Evolutionary conservation across 2,797 vertebrate genomes (phyloP).

Genomic region (Sebastes wilsoni): DNA sequence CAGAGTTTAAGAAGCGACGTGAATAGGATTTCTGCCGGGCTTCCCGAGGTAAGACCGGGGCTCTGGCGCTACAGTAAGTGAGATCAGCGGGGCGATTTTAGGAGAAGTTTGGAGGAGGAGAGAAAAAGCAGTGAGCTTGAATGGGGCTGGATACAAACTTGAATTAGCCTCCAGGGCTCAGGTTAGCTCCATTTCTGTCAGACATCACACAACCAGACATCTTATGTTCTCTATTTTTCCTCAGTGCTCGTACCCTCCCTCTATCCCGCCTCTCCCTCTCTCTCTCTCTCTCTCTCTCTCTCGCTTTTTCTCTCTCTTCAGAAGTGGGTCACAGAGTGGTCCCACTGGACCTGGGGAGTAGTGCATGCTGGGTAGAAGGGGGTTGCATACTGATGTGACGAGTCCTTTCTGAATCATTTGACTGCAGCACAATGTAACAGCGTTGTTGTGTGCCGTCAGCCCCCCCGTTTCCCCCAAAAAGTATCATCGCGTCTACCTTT

Average conservation of each 20-base stretch:
- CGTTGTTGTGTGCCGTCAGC: slow-evolving; percentile 41
- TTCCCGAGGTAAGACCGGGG: slow-evolving; percentile 57
- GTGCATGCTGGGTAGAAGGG: slow-evolving; percentile 80
- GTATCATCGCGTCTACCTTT: slow-evolving; percentile 81
- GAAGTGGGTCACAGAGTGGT: slow-evolving; percentile 85
- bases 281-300: slow-evolving; percentile 60
- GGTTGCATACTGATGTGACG: slow-evolving; percentile 84
- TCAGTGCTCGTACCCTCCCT: slow-evolving; percentile 69
- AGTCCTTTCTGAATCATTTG: slow-evolving; percentile 80
- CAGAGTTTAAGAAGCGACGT: slow-evolving; percentile 44
- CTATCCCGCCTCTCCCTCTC: slow-evolving; percentile 53
- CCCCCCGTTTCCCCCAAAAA: slow-evolving; percentile 62
- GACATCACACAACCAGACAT: slow-evolving; percentile 79
- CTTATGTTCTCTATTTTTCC: slow-evolving; percentile 80
- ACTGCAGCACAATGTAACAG: slow-evolving; percentile 72
- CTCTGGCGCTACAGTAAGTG: slow-evolving; percentile 37
- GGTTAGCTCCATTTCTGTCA: slow-evolving; percentile 82
- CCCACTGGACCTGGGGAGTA: slow-evolving; percentile 82
- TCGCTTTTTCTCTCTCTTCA: slow-evolving; percentile 69
- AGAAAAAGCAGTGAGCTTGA: slow-evolving; percentile 50
- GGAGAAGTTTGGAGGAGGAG: slow-evolving; percentile 53
- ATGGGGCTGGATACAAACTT: slow-evolving; percentile 70
- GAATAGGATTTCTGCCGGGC: slow-evolving; percentile 53
- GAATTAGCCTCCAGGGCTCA: slow-evolving; percentile 78
- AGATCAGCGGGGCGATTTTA: slow-evolving; percentile 51